Evolutionary conservation across 2,888 invertebrate species (phyloP).

Genomic region (Noctua janthe): DNA sequence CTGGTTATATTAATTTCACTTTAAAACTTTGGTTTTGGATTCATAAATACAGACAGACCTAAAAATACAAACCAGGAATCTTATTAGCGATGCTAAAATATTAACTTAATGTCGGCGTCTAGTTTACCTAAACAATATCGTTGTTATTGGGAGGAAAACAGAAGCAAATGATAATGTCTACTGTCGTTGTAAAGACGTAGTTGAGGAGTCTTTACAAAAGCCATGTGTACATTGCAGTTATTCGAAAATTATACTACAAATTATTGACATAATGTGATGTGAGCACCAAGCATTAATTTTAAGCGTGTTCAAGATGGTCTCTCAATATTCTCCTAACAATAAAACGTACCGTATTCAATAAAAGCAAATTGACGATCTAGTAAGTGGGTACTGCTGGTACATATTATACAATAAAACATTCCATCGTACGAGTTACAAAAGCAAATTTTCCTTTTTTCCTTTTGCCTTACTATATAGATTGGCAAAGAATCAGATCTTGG

Average conservation of each 20-base stretch:
- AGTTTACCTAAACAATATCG: conserved; percentile 2
- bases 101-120: conserved; percentile 11
- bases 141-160: conserved; percentile 10
- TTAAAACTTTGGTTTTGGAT: conserved; percentile 10
- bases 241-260: conserved; percentile 15
- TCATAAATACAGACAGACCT: conserved; percentile 8
- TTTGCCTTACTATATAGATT: background rate
- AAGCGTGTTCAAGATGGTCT: background rate
- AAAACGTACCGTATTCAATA: background rate
- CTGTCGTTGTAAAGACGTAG: background rate
- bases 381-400: background rate
- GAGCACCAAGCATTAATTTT: background rate
- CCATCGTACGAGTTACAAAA: conserved; percentile 1
- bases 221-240: background rate
- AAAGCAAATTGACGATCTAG: background rate
- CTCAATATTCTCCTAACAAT: conserved; percentile 20
- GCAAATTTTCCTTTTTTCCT: conserved; percentile 6
- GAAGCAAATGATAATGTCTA: conserved; percentile 19
- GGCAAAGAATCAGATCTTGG: background rate
- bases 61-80: conserved; percentile 27
- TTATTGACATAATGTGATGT: background rate
- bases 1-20: conserved; percentile 11
- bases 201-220: background rate
- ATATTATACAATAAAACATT: background rate
- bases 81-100: conserved; percentile 16